Conservation (phyloP, 2,113 vertebrate genomes). For the Protobothrops flavoviridis region DNA sequence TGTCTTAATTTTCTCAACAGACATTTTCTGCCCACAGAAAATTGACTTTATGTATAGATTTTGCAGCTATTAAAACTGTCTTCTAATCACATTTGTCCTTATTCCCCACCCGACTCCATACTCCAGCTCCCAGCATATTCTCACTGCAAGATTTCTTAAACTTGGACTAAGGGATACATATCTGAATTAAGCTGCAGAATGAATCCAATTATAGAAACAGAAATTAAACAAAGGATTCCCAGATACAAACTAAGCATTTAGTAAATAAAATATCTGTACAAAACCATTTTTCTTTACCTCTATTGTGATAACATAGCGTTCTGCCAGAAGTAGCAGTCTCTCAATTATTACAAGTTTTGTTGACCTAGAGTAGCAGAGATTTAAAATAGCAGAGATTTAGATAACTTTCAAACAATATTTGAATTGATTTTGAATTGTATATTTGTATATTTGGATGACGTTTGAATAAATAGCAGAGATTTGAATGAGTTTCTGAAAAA, state of each 20-base stretch:
- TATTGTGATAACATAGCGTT: conserved; percentile 97
- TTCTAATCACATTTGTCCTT: not conserved
- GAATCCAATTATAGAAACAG: not conserved
- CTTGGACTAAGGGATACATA: not conserved
- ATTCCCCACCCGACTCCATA: rapidly evolving
- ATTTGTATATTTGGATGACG: not conserved
- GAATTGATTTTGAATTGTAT: not conserved
- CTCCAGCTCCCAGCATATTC: not conserved
- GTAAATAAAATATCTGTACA: not conserved
- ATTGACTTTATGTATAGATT: not conserved
- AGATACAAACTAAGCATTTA: not conserved
- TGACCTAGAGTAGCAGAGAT: conserved; percentile 75
- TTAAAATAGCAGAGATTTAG: conserved; percentile 18
- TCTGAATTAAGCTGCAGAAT: not conserved
- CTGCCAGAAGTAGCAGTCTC: conserved; percentile 91
- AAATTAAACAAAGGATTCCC: not conserved
- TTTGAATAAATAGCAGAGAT: not conserved
- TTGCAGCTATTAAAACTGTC: not conserved
- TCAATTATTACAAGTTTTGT: conserved; percentile 98
- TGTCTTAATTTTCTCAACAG: not conserved
- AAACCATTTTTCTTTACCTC: conserved; percentile 76
- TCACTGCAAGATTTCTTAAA: not conserved
- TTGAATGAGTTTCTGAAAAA: not conserved
- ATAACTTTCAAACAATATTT: not conserved
- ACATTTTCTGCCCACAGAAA: not conserved